phyloP scores from a whole-genome alignment of 2,113 vertebrate genomes.

The Chamaea fasciata region DNA sequence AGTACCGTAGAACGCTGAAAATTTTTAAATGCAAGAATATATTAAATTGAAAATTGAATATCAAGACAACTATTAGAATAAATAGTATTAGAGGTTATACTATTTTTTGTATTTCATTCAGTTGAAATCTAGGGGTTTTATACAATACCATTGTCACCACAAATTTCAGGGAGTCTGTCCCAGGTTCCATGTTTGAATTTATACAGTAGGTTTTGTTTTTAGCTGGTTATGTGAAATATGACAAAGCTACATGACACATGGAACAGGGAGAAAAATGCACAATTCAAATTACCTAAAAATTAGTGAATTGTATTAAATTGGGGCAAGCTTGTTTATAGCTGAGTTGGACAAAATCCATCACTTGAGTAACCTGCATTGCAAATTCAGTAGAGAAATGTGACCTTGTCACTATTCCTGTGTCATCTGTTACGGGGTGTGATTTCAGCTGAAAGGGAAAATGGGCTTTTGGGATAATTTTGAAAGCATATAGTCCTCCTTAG shows the following conservation, averaged over 20 bases:
- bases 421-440: not conserved
- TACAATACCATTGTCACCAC: rapidly evolving
- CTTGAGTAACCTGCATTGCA: not conserved
- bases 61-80: not conserved
- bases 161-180: not conserved
- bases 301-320: not conserved
- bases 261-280: not conserved
- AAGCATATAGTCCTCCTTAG: rapidly evolving
- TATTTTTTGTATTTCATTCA: not conserved
- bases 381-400: not conserved
- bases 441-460: not conserved
- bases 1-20: not conserved
- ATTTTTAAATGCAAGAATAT: not conserved
- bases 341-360: not conserved
- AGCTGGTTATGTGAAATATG: not conserved
- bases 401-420: not conserved
- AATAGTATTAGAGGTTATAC: not conserved
- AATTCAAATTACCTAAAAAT: not conserved
- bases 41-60: not conserved
- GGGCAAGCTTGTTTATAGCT: not conserved
- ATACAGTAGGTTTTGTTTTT: not conserved
- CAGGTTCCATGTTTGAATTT: not conserved
- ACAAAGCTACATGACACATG: not conserved
- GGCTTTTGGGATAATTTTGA: not conserved
- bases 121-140: not conserved